Conservation (phyloP, 2,888 invertebrate species). For the Mythimna loreyi region DNA sequence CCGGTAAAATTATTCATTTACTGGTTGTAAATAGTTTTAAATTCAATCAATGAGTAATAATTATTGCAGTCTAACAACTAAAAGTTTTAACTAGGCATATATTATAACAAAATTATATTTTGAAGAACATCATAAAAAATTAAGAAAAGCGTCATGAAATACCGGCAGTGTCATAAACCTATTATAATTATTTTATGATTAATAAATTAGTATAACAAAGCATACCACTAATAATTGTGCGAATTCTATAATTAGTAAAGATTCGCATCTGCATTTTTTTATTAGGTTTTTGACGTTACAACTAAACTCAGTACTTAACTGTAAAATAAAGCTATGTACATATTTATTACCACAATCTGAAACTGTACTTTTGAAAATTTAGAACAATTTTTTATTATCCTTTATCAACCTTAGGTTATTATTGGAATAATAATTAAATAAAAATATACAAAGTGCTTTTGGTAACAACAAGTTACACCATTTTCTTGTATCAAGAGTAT, state of each 20-base stretch:
- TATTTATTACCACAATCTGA: neutral
- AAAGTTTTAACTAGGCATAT: no score
- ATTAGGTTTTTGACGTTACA: slow-evolving; percentile 33
- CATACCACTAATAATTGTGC: neutral
- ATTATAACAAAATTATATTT: no score
- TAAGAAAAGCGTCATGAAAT: neutral
- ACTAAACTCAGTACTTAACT: slow-evolving; percentile 1
- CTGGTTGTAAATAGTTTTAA: neutral
- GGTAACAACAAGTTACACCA: no score
- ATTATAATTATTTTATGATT: neutral
- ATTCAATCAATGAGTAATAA: neutral
- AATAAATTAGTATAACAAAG: neutral
- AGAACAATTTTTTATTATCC: no score
- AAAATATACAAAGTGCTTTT: no score
- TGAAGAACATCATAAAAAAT: neutral
- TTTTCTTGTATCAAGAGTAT: neutral
- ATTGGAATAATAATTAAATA: no score
- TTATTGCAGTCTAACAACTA: no score
- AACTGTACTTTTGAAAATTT: no score
- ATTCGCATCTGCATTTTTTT: slow-evolving; percentile 16
- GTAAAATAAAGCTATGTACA: slow-evolving; percentile 13
- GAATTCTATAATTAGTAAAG: slow-evolving; percentile 10
- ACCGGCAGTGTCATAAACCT: neutral
- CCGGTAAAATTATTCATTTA: no score
- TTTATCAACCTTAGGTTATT: no score